Evolutionary conservation across 2,797 vertebrate genomes (phyloP).

Genomic region (Enteromius treurensis): DNA sequence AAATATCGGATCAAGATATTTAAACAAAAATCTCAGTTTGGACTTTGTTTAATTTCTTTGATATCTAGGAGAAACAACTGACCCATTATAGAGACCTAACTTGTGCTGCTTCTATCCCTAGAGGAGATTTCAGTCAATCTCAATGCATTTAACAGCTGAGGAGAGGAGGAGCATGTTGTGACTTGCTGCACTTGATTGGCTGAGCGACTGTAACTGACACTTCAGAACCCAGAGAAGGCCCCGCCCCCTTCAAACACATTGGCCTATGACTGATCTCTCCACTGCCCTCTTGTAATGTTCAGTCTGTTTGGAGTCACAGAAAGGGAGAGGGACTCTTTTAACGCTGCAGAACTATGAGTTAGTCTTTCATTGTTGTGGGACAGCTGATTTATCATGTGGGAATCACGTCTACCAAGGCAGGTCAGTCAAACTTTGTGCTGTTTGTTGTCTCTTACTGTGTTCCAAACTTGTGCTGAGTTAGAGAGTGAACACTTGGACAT

Average conservation of each 20-base stretch:
- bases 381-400: conserved; percentile 66
- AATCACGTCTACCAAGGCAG: conserved; percentile 70
- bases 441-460: conserved; percentile 34
- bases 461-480: conserved; percentile 20
- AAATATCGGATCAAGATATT: neutral
- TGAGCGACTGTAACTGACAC: conserved; percentile 56
- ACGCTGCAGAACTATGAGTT: conserved; percentile 19
- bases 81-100: neutral
- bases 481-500: neutral
- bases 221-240: conserved; percentile 35
- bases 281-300: conserved; percentile 51
- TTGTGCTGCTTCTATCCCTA: neutral
- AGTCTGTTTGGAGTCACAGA: conserved; percentile 30
- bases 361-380: conserved; percentile 38
- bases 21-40: neutral
- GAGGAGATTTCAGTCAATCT: neutral
- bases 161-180: neutral
- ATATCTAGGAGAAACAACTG: neutral
- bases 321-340: conserved; percentile 24
- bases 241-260: conserved; percentile 67
- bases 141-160: conserved; percentile 4
- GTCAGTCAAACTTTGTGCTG: conserved; percentile 66
- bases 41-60: neutral
- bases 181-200: conserved; percentile 66
- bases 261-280: conserved; percentile 63